Base-by-base conservation (phyloP, 2,113 vertebrate genomes). In the Hepsetus odoe region DNA sequence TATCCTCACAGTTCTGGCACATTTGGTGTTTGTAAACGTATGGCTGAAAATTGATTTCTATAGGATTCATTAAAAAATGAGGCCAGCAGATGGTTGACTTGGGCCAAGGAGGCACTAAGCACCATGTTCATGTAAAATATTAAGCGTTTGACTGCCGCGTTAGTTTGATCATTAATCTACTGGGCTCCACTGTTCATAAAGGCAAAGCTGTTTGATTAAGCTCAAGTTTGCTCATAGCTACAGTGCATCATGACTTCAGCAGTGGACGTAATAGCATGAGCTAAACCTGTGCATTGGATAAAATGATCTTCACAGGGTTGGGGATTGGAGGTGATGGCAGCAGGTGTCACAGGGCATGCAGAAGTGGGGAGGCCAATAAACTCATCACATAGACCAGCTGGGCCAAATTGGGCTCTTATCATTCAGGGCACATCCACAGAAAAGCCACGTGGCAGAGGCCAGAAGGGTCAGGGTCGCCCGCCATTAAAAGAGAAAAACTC, bases 391-490 rank as follows among this genome's bases (percentile, higher is more conserved):
- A 82, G 87, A 90, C 88, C 92, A 88, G 91, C 81, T 87, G 91
- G 88, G 88, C 84, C 76, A 84, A 90, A 89, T 83, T 89, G 90
- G 85, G 75, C 82, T 74, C 86, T 90, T 22, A 67, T 89, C 87
- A 88, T 91, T 91, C 89, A 88, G 81, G 88, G 88, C 85, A 85
- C 71, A 89, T 9, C 87, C 88, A 69, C 65, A 87, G 86, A 88
- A 55, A 88, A 87, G 82, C 82, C 85, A 78, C 81, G 88, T 83
- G 80, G 78, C 81, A 82, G 79, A 80, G 85, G 86, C 88, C 80
- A 55, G n/a, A 10, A 84, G 87, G 73, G 92, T 89, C 89, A 90
- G 88, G 87, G 88, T 84, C 81, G 72, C 76, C 61, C 75, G 72
- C 85, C 86, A 82, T 89, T 83, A 87, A 78, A 80, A 61, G 72